These are phyloP conservation scores for Eudorcas thomsonii DNA, from an alignment of 2,113 vertebrate genomes.

Conservation along the genomic window DNA sequence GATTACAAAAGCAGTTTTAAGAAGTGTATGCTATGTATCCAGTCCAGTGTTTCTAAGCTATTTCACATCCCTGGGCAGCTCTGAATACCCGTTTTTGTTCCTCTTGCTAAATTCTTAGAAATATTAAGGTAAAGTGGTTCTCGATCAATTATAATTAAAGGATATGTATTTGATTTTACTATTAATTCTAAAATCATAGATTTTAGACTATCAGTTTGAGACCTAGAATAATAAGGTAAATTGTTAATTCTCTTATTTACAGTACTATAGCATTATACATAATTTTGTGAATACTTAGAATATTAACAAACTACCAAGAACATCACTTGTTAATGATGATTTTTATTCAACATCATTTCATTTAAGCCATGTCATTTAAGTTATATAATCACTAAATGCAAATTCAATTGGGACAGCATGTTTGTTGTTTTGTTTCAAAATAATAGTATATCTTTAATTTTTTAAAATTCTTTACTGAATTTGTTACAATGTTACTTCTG, in stretches of 20 bases:
- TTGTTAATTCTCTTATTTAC: neutral
- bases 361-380: neutral
- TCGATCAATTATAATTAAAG: neutral
- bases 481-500: neutral
- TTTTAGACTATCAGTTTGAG: neutral
- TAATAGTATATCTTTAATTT: neutral
- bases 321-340: neutral
- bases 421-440: neutral
- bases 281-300: neutral
- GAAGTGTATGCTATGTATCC: neutral
- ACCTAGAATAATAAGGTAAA: neutral
- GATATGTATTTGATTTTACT: neutral
- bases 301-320: neutral
- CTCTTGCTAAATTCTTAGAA: constrained; percentile 45
- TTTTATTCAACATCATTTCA: neutral
- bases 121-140: constrained; percentile 36
- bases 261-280: neutral
- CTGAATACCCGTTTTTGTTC: neutral
- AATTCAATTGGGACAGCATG: neutral
- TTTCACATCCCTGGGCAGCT: constrained; percentile 29
- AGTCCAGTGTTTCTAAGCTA: neutral
- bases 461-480: neutral
- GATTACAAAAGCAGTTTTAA: constrained; percentile 16
- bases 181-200: neutral
- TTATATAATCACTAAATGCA: neutral